Evolutionary conservation across 2,888 invertebrate genomes (phyloP).

Genomic region (Hydraecia micacea): DNA sequence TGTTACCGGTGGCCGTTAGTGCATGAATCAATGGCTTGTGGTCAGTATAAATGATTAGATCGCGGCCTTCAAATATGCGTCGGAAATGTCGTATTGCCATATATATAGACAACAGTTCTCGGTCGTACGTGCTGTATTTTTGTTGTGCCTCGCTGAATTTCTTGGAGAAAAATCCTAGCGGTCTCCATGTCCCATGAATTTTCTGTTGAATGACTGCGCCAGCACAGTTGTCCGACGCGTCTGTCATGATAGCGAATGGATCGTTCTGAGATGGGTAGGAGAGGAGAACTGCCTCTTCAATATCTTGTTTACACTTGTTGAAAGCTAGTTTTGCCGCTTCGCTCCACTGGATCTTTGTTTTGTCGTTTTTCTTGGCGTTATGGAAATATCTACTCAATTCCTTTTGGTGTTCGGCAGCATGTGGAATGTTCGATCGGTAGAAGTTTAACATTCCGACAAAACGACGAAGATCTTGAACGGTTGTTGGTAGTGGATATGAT

Average conservation of each 20-base stretch:
- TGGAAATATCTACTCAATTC: too few relatives aligned
- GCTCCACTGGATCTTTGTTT: not conserved
- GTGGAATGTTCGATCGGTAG: too few relatives aligned
- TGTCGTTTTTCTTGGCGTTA: not conserved
- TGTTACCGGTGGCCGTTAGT: too few relatives aligned
- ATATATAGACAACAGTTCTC: not conserved
- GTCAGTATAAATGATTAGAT: too few relatives aligned
- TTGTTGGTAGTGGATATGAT: slow-evolving; percentile 16
- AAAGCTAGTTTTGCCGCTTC: slow-evolving; percentile 20
- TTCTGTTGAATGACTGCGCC: slow-evolving; percentile 8
- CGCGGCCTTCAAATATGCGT: too few relatives aligned
- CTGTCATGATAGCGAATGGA: slow-evolving; percentile 28
- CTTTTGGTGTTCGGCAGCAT: too few relatives aligned
- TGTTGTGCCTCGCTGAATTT: slow-evolving; percentile 4
- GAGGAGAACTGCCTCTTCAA: slow-evolving; percentile 17
- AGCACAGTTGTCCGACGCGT: slow-evolving; percentile 22
- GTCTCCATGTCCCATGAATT: slow-evolving; percentile 13
- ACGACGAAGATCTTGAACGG: slow-evolving; percentile 4
- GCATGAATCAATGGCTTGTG: too few relatives aligned
- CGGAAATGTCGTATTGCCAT: too few relatives aligned
- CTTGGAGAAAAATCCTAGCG: slow-evolving; percentile 8
- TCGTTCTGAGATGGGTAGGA: slow-evolving; percentile 13
- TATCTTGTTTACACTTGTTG: slow-evolving; percentile 18
- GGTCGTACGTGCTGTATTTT: slow-evolving; percentile 4
- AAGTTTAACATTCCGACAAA: slow-evolving; percentile 2